Evolutionary conservation across 2,797 vertebrate genomes (phyloP).

Genomic region (Diceros bicornis): DNA sequence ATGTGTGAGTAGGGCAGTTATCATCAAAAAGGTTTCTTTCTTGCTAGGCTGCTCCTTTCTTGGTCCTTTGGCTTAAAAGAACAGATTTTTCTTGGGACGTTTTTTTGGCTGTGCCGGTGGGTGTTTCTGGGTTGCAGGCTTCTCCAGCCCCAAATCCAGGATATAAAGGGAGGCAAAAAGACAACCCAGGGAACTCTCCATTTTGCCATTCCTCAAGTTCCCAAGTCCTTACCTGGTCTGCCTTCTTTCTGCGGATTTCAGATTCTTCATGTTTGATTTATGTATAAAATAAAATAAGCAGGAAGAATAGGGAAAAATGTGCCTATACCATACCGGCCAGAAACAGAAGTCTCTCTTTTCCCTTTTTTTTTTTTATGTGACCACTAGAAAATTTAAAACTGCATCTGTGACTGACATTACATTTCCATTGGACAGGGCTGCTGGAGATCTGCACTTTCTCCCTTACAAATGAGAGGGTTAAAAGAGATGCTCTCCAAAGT

Average conservation of each 20-base stretch:
- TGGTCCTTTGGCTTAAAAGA: slow-evolving; percentile 2
- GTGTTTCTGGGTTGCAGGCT: background rate
- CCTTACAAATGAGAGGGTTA: background rate
- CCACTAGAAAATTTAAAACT: slow-evolving; percentile 23
- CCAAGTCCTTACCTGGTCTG: background rate
- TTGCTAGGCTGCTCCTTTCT: background rate
- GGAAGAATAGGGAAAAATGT: background rate
- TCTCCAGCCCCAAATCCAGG: background rate
- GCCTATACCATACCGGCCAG: background rate
- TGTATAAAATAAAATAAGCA: background rate
- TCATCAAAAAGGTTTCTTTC: background rate
- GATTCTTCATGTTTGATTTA: background rate
- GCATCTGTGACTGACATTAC: background rate
- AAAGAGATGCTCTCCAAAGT: background rate
- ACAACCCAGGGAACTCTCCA: background rate
- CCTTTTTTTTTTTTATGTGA: background rate
- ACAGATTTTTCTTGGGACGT: background rate
- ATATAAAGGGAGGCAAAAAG: background rate
- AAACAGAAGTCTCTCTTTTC: slow-evolving; percentile 25
- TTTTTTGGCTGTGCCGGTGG: background rate
- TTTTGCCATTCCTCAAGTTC: background rate
- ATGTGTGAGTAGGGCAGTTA: background rate
- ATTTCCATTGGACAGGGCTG: background rate
- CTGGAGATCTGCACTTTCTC: background rate
- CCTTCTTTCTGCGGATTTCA: background rate